Evolutionary conservation across 2,888 invertebrate species (phyloP), one percentile per base, ranked within the genome.

Genomic region (Drosophila suboccidentalis): DNA sequence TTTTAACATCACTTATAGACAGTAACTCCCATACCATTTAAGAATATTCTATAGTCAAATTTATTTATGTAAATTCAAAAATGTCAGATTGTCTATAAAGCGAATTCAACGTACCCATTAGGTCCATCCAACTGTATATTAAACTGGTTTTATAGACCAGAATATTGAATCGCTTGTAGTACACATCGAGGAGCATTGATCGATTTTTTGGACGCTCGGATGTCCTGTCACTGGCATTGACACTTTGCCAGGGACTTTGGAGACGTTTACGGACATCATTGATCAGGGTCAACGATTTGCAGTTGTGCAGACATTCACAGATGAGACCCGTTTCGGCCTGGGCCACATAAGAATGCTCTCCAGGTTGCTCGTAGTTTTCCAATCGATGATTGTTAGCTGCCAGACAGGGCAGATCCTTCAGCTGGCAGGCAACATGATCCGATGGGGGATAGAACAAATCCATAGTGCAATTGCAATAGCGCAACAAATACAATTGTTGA

Each of bases 141-240:
- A 93, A 79, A 36, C 92, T 92, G 0, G 93, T 93, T 54, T 91
- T 90, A 76, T 93, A 93, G 2, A 92, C 91, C 67, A 93, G 79
- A 62, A 93, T 89, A 4, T 87, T 87, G 17, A 90, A 74, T 8
- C 79, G 83, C 11, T 87, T 84, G 75, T 91, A 94, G 79, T 87
- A 92, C 1, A 93, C 82, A 71, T 93, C 92, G n/a, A 94, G 61
- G 17, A 92, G 71, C 34, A 77, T 78, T 5, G 89, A 73, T 17
- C 79, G 76, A 10, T 55, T 64, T 11, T 22, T 49, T 3, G 13
- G 0, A 9, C 6, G 6, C 4, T 4, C 1, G 11, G 53, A 47
- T 8, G 22, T 15, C 13, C 32, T 44, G 2, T 2, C 4, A 4
- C 4, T 19, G 34, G 2, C 38, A 13, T 63, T 60, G 13, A 3